Percentiles rank a stretch among this genome's conserved stretches.
Evolutionary conservation across 2,797 vertebrate genomes (phyloP).

Genomic region (Tympanoctomys barrerae): DNA sequence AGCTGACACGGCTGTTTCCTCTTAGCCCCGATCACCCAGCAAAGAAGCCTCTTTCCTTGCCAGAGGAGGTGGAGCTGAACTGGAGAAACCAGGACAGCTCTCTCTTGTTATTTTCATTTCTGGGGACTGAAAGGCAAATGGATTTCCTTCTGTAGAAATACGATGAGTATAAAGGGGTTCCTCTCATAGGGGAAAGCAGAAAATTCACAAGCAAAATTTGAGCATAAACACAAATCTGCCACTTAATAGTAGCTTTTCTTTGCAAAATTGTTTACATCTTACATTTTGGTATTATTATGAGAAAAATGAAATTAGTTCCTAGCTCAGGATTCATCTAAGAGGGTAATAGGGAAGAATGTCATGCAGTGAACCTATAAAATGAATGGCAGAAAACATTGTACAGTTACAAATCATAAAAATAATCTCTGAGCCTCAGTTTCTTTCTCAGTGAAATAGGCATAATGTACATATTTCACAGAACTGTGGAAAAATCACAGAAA

Average conservation of each 20-base stretch:
- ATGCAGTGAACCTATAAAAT: neutral
- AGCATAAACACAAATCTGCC: neutral
- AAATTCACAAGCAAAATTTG: neutral
- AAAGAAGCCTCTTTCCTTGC: neutral
- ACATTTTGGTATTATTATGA: neutral
- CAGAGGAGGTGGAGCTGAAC: neutral
- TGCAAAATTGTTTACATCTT: neutral
- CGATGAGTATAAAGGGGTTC: neutral
- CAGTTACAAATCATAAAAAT: neutral
- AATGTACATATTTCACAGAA: neutral
- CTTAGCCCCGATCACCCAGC: neutral
- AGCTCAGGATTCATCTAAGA: neutral
- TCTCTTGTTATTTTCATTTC: neutral
- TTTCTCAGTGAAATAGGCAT: neutral
- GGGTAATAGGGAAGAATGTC: neutral
- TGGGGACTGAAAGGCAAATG: neutral
- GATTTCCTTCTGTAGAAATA: neutral
- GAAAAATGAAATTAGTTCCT: constrained; percentile 29
- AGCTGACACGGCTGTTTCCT: neutral
- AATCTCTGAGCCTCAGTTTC: neutral
- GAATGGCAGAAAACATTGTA: constrained; percentile 12
- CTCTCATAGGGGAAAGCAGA: neutral
- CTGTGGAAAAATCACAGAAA: neutral
- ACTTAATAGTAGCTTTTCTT: neutral
- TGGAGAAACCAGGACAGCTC: neutral